Evolutionary conservation across 2,797 vertebrate genomes (phyloP).

Genomic region (Lepus townsendii): DNA sequence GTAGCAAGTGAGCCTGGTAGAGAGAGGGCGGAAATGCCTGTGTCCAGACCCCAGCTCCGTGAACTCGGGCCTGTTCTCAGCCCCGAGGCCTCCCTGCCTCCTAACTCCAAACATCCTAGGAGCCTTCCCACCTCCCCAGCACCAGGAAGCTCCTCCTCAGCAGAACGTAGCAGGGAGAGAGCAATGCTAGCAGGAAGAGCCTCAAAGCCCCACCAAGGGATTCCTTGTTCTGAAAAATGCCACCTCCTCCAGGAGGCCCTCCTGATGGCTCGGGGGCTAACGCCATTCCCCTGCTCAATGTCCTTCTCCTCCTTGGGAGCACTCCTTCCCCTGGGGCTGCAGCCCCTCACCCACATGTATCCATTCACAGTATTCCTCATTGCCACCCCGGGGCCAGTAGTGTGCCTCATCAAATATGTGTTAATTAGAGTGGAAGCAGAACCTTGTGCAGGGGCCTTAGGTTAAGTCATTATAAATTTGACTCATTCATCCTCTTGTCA

Average conservation of each 20-base stretch:
- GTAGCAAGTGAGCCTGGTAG: not conserved
- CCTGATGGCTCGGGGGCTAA: not conserved
- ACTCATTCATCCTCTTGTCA: not conserved
- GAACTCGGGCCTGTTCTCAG: not conserved
- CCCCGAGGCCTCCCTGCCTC: not conserved
- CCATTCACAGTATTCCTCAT: not conserved
- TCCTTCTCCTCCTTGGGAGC: not conserved
- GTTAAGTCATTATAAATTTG: conserved; percentile 29
- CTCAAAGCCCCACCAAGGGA: not conserved
- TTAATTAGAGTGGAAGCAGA: not conserved
- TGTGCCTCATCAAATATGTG: not conserved
- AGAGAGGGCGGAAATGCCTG: not conserved
- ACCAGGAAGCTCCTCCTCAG: not conserved
- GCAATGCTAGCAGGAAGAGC: not conserved
- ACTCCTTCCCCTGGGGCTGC: not conserved
- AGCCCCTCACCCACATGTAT: not conserved
- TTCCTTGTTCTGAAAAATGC: not conserved
- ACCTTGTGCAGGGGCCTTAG: not conserved
- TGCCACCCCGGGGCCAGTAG: not conserved
- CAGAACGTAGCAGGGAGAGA: not conserved
- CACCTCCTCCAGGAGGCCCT: not conserved
- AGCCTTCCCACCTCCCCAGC: not conserved
- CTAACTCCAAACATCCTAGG: not conserved
- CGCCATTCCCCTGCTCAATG: too few species aligned
- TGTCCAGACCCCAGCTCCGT: not conserved